Percentiles rank a stretch among this genome's conserved stretches.
phyloP scores from a whole-genome alignment of 2,113 vertebrate species.

The Probosciger aterrimus region DNA sequence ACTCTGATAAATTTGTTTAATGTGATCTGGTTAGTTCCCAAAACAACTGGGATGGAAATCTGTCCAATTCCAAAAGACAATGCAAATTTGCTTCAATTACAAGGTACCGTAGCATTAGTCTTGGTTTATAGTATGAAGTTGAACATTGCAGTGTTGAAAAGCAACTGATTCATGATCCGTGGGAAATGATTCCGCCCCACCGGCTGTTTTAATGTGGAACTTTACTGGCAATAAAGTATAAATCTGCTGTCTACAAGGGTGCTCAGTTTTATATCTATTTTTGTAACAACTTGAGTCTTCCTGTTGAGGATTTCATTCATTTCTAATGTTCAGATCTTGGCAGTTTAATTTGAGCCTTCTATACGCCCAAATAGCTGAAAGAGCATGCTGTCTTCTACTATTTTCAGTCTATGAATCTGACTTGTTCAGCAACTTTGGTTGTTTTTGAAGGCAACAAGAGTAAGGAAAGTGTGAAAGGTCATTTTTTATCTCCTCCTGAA shows the following conservation, averaged over 20 bases:
- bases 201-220: slow-evolving; percentile 48
- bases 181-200: slow-evolving; percentile 43
- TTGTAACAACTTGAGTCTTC: slow-evolving; percentile 47
- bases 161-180: slow-evolving; percentile 50
- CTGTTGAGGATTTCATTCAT: slow-evolving; percentile 54
- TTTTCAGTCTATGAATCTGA: not conserved
- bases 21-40: slow-evolving; percentile 33
- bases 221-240: slow-evolving; percentile 38
- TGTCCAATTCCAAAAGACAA: slow-evolving; percentile 12
- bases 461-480: not conserved
- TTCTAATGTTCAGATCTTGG: slow-evolving; percentile 29
- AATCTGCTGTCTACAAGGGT: slow-evolving; percentile 50
- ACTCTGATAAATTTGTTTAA: not conserved
- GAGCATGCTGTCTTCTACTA: not conserved
- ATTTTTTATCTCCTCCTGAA: not conserved
- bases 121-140: slow-evolving; percentile 17
- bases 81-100: slow-evolving; percentile 40
- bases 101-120: slow-evolving; percentile 1
- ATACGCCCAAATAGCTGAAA: not conserved
- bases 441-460: not conserved
- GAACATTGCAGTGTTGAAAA: slow-evolving; percentile 4
- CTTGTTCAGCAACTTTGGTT: not conserved
- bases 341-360: slow-evolving; percentile 8
- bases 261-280: slow-evolving; percentile 56
- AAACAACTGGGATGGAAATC: slow-evolving; percentile 49